A percentile compares a stretch with the other conserved stretches of the same genome.
phyloP scores from a whole-genome alignment of 2,113 vertebrate genomes.

The Mirounga angustirostris region DNA sequence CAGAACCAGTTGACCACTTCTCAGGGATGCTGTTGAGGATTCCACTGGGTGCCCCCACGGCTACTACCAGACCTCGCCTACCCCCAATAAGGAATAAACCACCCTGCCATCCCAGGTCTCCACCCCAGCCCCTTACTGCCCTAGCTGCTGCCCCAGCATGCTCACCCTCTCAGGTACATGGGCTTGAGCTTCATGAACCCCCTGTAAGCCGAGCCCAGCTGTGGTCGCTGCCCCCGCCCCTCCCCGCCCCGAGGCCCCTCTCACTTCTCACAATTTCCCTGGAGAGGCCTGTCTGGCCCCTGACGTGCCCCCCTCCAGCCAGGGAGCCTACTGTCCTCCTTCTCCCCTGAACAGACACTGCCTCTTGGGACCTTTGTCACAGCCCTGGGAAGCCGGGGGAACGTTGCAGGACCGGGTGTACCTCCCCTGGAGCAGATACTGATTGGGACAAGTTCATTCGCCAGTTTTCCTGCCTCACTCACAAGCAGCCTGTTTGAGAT shows the following conservation, averaged over 20 bases:
- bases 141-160: not conserved
- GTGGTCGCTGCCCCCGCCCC: not conserved
- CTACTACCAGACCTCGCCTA: not conserved
- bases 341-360: not conserved
- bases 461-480: not conserved
- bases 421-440: not conserved
- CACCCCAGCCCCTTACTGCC: not conserved
- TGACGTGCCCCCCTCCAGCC: not conserved
- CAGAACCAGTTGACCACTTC: not conserved
- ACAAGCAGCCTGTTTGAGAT: not conserved
- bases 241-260: too few relatives aligned
- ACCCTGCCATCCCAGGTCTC: fast-evolving
- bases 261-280: not conserved
- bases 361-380: fast-evolving
- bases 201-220: too few relatives aligned
- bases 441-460: fast-evolving
- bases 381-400: not conserved
- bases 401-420: too few relatives aligned
- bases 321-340: fast-evolving
- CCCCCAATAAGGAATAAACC: not conserved
- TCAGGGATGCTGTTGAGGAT: not conserved
- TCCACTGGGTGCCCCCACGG: not conserved
- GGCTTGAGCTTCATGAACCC: not conserved
- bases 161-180: not conserved
- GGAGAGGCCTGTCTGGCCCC: too few relatives aligned